Evolutionary conservation across 2,113 vertebrate genomes (phyloP).

Genomic region (Pteruthius melanotis): DNA sequence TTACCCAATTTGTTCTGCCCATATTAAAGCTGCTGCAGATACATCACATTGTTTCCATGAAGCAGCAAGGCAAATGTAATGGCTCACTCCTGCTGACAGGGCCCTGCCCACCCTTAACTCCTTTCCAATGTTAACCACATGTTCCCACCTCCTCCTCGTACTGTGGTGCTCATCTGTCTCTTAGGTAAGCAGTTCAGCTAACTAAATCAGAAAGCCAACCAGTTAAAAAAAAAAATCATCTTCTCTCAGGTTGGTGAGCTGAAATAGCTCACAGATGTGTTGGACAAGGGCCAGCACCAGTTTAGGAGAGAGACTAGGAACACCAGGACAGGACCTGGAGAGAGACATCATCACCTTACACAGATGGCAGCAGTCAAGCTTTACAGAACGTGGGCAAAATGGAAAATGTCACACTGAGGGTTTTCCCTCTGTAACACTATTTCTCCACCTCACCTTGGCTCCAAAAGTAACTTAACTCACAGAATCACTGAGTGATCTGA

Average conservation of each 20-base stretch:
- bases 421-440: background rate
- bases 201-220: background rate
- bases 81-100: background rate
- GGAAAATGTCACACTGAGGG: background rate
- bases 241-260: background rate
- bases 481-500: background rate
- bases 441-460: background rate
- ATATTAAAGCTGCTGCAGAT: background rate
- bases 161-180: slow-evolving; percentile 2
- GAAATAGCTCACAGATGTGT: background rate
- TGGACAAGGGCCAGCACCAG: background rate
- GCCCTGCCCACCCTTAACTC: background rate
- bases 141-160: background rate
- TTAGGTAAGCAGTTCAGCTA: background rate
- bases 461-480: background rate
- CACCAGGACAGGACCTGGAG: background rate
- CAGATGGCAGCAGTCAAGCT: background rate
- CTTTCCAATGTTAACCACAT: background rate
- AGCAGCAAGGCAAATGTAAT: background rate
- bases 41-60: background rate
- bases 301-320: background rate
- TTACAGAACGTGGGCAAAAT: background rate
- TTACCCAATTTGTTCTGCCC: background rate
- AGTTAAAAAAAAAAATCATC: background rate
- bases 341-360: background rate